phyloP scores from a whole-genome alignment of 2,113 vertebrate genomes.

The Scolopax mira region DNA sequence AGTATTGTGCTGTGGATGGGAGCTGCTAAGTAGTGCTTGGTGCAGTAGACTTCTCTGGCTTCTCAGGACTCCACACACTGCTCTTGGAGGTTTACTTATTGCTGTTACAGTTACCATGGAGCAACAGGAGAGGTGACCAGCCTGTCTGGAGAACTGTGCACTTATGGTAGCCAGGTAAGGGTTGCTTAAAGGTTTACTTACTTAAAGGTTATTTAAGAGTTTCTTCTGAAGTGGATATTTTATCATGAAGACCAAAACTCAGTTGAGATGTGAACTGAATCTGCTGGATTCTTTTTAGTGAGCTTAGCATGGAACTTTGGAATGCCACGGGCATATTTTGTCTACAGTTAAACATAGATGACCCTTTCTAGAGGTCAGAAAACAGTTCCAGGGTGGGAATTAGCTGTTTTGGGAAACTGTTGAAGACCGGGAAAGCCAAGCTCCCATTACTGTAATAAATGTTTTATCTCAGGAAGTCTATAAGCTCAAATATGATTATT shows the following conservation, averaged over 20 bases:
- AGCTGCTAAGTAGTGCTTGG: neutral
- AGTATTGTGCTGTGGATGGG: neutral
- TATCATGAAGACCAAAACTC: neutral
- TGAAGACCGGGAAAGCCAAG: neutral
- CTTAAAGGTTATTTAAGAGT: neutral
- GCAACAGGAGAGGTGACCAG: neutral
- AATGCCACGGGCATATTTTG: conserved; percentile 1
- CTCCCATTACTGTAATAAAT: neutral
- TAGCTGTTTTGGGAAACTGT: neutral
- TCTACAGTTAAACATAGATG: conserved; percentile 29
- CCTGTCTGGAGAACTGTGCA: neutral
- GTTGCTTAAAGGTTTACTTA: neutral
- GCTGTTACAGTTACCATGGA: neutral
- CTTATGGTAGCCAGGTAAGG: neutral
- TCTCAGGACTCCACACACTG: neutral
- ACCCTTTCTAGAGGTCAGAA: conserved; percentile 22
- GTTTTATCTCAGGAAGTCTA: neutral
- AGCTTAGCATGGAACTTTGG: neutral
- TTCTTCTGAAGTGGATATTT: neutral
- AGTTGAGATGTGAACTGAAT: neutral
- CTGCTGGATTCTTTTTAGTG: neutral
- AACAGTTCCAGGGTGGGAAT: conserved; percentile 12
- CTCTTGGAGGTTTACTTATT: neutral
- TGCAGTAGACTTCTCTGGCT: neutral
- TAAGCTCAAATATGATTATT: neutral